phyloP scores from a whole-genome alignment of 1,140 invertebrate species.

The Calycopis cecrops region DNA sequence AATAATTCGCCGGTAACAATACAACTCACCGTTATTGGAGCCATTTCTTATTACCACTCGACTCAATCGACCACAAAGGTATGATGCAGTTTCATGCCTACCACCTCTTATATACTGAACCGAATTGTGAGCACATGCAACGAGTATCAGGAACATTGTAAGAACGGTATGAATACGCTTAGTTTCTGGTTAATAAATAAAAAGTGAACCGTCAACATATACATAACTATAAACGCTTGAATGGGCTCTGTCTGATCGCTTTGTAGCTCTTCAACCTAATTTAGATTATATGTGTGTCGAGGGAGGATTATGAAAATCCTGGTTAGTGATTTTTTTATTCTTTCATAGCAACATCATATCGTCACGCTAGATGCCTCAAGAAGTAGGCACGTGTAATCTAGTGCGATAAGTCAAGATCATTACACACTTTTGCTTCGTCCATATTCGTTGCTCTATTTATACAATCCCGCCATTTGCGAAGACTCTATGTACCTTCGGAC shows the following conservation, averaged over 20 bases:
- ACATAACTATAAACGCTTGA: constrained; percentile 9
- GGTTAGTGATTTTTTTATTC: too few relatives aligned
- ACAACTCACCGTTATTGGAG: constrained; percentile 23
- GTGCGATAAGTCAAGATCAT: too few relatives aligned
- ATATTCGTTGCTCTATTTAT: too few relatives aligned
- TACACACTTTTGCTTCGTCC: too few relatives aligned
- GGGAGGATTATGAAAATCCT: too few relatives aligned
- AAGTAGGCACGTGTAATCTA: too few relatives aligned
- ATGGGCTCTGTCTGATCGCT: not conserved
- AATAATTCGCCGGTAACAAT: constrained; percentile 25
- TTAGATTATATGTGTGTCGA: too few relatives aligned
- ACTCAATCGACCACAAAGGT: constrained; percentile 6
- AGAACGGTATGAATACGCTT: not conserved
- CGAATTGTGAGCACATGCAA: not conserved
- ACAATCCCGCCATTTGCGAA: too few relatives aligned
- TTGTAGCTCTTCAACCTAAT: too few relatives aligned
- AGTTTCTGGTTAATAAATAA: constrained; percentile 10
- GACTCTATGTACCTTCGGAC: too few relatives aligned
- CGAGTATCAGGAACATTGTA: not conserved
- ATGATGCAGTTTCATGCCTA: constrained; percentile 16
- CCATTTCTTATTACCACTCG: constrained; percentile 17
- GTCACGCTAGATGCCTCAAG: too few relatives aligned
- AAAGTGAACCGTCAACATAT: constrained; percentile 3
- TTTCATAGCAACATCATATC: too few relatives aligned
- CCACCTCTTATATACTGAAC: constrained; percentile 23